Evolutionary conservation across 2,113 vertebrate species (phyloP).

Genomic region (Ochotona princeps): DNA sequence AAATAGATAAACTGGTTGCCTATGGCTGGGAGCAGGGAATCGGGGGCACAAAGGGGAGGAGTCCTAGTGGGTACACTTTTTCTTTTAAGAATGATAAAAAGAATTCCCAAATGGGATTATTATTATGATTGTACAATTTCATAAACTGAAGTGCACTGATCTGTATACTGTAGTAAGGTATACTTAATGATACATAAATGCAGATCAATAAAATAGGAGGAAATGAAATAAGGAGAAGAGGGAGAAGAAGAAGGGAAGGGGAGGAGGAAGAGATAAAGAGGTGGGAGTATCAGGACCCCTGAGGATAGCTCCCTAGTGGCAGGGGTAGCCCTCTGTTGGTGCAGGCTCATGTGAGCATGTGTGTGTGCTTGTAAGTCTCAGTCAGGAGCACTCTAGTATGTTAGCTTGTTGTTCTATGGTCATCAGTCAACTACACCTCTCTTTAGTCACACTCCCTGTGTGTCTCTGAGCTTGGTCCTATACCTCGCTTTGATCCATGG

Average conservation of each 20-base stretch:
- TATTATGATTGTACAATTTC: background rate
- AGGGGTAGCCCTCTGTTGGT: background rate
- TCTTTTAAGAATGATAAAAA: constrained; percentile 19
- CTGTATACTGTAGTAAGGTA: constrained; percentile 22
- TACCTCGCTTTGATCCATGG: background rate
- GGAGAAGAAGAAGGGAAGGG: background rate
- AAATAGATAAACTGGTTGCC: background rate
- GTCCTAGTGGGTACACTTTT: background rate
- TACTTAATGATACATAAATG: constrained; percentile 23
- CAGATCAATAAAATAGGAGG: background rate
- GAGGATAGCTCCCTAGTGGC: background rate
- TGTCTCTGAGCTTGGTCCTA: background rate
- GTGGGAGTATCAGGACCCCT: background rate
- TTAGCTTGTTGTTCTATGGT: background rate
- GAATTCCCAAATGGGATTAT: constrained; percentile 13
- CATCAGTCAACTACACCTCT: background rate
- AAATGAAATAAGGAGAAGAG: background rate
- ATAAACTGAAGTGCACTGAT: constrained; percentile 36
- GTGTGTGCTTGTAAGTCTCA: background rate
- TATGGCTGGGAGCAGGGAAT: background rate
- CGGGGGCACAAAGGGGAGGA: background rate
- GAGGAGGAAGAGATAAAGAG: no score
- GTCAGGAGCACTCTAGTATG: background rate
- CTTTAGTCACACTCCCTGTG: background rate
- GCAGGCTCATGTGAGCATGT: background rate